Conservation (phyloP, 35 echinoderm and acorn worm species). For the Eucidaris tribuloides region DNA sequence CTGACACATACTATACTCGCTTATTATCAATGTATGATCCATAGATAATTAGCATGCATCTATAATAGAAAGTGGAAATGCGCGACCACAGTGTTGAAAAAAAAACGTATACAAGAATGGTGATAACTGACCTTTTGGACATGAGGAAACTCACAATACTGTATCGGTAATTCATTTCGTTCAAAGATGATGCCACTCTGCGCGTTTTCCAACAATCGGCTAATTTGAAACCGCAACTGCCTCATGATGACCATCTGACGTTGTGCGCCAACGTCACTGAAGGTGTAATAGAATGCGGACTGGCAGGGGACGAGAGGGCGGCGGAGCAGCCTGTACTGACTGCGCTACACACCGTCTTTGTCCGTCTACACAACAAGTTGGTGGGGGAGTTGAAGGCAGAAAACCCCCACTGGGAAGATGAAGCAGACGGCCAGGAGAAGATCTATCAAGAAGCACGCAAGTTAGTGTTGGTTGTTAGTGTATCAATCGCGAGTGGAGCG, state of each 20-base stretch:
- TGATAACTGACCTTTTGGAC: not conserved
- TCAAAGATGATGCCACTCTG: not conserved
- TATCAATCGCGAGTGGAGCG: no score
- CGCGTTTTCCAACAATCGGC: no score
- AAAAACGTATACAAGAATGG: no score
- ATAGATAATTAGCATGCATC: no score
- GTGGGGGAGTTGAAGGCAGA: constrained; percentile 5
- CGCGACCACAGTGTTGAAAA: no score
- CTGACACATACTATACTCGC: no score
- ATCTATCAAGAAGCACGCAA: no score
- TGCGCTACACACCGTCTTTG: constrained; percentile 62
- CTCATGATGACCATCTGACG: constrained; percentile 41
- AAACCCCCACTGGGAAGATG: constrained; percentile 68
- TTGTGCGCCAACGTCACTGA: constrained; percentile 22
- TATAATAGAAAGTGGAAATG: no score
- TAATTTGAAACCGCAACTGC: constrained; percentile 65
- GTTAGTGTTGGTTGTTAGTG: no score
- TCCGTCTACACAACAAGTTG: constrained; percentile 75
- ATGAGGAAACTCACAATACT: constrained; percentile 37
- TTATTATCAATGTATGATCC: no score
- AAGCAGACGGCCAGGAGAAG: no score
- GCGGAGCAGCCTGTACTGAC: constrained; percentile 81
- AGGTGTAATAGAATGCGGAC: constrained; percentile 27
- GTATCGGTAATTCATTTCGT: constrained; percentile 11
- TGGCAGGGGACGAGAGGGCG: constrained; percentile 67